These are phyloP conservation scores for Falco berigora DNA, from an alignment of 2,797 vertebrate species.

Conservation along the genomic window DNA sequence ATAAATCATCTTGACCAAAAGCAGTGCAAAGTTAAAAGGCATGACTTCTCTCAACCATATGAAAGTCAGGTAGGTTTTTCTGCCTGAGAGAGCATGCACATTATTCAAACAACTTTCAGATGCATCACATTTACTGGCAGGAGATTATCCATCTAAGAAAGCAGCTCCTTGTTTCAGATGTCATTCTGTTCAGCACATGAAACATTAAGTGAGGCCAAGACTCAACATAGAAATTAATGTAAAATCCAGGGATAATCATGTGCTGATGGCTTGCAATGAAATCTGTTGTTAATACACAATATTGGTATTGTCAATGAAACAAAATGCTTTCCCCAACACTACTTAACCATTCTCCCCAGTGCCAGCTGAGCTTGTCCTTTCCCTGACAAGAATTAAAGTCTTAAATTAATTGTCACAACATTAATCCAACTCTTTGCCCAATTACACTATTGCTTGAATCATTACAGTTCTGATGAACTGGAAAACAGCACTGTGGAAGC, in stretches of 20 bases:
- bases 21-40: neutral
- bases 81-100: neutral
- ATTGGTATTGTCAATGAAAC: neutral
- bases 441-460: neutral
- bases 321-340: neutral
- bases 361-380: neutral
- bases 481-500: neutral
- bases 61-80: neutral
- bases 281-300: neutral
- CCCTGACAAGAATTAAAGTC: neutral
- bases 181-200: neutral
- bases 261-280: neutral
- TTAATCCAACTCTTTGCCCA: neutral
- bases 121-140: neutral
- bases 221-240: neutral
- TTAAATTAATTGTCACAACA: neutral
- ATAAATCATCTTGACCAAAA: neutral
- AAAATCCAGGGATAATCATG: neutral
- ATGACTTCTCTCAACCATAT: neutral
- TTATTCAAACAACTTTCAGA: neutral
- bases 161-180: neutral
- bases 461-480: neutral
- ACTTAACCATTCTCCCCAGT: neutral
- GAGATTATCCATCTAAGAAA: neutral
- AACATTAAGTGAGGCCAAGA: neutral